These are phyloP conservation scores for Drosophila flavopinicola DNA, from an alignment of 2,888 invertebrate species.

Conservation along the genomic window DNA sequence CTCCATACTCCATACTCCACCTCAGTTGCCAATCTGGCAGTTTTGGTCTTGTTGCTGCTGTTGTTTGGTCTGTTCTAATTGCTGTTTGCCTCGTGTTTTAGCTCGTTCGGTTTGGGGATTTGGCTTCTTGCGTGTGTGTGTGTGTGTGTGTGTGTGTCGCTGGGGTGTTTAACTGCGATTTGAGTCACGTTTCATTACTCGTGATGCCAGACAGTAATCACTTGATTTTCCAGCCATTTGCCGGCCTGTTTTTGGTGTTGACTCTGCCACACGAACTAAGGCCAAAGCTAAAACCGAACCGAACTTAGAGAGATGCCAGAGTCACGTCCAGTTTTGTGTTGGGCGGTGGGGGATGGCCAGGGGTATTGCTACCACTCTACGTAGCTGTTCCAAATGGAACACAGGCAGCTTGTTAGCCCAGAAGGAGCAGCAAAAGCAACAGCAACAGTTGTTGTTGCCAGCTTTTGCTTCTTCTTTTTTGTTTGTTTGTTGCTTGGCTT, in stretches of 20 bases:
- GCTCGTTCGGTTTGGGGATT: constrained; percentile 65
- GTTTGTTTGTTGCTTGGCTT: not conserved
- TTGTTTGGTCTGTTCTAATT: constrained; percentile 75
- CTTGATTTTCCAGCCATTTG: constrained; percentile 75
- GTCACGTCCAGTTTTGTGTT: constrained; percentile 34
- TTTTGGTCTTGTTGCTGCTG: constrained; percentile 42
- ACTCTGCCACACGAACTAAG: constrained; percentile 37
- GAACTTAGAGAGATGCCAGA: constrained; percentile 10
- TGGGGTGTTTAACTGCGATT: constrained; percentile 79
- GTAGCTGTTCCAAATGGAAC: constrained; percentile 25
- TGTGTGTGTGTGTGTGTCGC: constrained; percentile 32
- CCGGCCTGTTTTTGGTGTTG: constrained; percentile 50
- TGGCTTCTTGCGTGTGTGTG: constrained; percentile 25
- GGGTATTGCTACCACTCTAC: constrained; percentile 46
- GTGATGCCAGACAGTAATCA: constrained; percentile 81
- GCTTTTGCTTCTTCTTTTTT: too few species aligned
- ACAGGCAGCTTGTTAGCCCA: constrained; percentile 34
- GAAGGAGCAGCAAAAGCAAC: not conserved
- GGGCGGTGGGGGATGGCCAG: not conserved
- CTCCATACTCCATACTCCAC: too few species aligned
- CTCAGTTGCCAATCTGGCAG: constrained; percentile 18
- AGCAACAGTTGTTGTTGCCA: not conserved
- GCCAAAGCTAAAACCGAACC: constrained; percentile 4
- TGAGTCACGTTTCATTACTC: constrained; percentile 82
- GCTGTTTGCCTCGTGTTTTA: constrained; percentile 75